phyloP scores from a whole-genome alignment of 2,888 invertebrate genomes.

The Achlya flavicornis region DNA sequence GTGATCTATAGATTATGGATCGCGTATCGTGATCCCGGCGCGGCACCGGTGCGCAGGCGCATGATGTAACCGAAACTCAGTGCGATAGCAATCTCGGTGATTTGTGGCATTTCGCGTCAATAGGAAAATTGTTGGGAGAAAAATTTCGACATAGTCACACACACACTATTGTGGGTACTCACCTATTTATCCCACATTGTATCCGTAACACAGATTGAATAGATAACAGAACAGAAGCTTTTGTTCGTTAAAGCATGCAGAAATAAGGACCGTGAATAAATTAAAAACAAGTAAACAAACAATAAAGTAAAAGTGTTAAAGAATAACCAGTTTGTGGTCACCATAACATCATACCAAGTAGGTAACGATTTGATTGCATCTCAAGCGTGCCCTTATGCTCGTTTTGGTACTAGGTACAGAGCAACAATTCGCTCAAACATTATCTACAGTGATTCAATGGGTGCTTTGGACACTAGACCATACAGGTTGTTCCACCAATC shows the following conservation, averaged over 20 bases:
- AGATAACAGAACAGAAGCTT: neutral
- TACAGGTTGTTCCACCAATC: neutral
- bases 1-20: constrained; percentile 6
- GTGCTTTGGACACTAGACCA: no score
- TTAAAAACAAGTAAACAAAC: no score
- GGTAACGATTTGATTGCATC: no score
- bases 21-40: constrained; percentile 39
- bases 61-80: constrained; percentile 41
- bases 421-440: no score
- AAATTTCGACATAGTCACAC: constrained; percentile 37
- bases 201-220: neutral
- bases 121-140: constrained; percentile 42
- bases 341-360: no score
- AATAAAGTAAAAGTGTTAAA: no score
- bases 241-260: neutral
- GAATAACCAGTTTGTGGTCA: no score
- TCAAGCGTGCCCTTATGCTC: no score
- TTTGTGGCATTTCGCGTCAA: constrained; percentile 40
- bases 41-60: constrained; percentile 22
- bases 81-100: constrained; percentile 41
- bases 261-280: no score
- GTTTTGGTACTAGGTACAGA: no score
- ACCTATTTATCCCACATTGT: neutral
- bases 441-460: no score
- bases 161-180: constrained; percentile 31